Evolutionary conservation across 2,888 invertebrate genomes (phyloP).

Genomic region (Parelbella ahira): DNA sequence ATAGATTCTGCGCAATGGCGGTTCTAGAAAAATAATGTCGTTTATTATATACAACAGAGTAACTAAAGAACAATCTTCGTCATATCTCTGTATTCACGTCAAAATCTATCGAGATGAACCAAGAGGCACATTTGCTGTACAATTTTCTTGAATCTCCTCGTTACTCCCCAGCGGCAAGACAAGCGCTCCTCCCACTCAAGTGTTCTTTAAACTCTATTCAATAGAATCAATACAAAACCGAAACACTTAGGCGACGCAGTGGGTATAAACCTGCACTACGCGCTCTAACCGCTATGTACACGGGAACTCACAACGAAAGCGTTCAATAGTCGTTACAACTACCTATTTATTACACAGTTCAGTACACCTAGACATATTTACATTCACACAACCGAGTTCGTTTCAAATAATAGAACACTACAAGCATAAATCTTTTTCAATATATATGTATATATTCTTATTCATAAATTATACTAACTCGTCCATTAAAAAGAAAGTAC

Average conservation of each 20-base stretch:
- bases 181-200: slow-evolving; percentile 34
- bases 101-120: no score
- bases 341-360: slow-evolving; percentile 38
- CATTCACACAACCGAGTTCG: slow-evolving; percentile 69
- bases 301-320: slow-evolving; percentile 59
- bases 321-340: slow-evolving; percentile 32
- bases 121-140: no score
- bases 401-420: slow-evolving; percentile 48
- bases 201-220: slow-evolving; percentile 67
- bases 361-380: slow-evolving; percentile 54
- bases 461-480: no score
- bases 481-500: no score
- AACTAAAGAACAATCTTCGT: no score
- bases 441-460: no score
- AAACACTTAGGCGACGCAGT: slow-evolving; percentile 50
- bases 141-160: no score
- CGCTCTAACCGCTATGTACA: slow-evolving; percentile 40
- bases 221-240: slow-evolving; percentile 68
- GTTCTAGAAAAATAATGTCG: no score
- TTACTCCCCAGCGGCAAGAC: neutral
- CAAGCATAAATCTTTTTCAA: slow-evolving; percentile 39
- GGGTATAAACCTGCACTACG: no score
- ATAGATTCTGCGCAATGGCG: no score
- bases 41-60: no score
- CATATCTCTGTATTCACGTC: no score